Evolutionary conservation across 2,113 vertebrate species (phyloP).

Genomic region (Thunnus maccoyii): DNA sequence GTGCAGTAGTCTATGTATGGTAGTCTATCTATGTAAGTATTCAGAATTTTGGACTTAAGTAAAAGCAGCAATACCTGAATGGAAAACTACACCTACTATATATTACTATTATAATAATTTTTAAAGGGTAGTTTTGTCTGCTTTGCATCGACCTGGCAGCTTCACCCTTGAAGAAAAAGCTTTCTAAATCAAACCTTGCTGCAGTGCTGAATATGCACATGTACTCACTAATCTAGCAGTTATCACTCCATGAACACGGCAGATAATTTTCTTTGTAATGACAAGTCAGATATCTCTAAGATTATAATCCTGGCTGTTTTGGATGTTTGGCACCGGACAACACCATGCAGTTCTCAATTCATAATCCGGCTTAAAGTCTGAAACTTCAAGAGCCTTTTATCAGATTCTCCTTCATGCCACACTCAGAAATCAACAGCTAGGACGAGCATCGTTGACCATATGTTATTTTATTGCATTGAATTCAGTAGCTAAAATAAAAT

Average conservation of each 20-base stretch:
- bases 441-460: conserved; percentile 50
- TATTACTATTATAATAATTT: background rate
- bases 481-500: conserved; percentile 77
- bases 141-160: background rate
- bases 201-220: background rate
- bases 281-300: conserved; percentile 30
- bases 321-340: conserved; percentile 49
- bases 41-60: background rate
- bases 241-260: background rate
- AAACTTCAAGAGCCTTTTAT: conserved; percentile 61
- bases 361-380: conserved; percentile 66
- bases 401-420: conserved; percentile 39
- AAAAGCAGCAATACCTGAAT: too few species aligned
- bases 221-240: conserved; percentile 44
- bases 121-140: background rate
- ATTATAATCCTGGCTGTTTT: conserved; percentile 64
- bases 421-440: conserved; percentile 39
- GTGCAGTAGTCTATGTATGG: too few species aligned
- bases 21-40: background rate
- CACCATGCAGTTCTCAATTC: conserved; percentile 54
- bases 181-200: conserved; percentile 19
- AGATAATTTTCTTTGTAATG: conserved; percentile 49
- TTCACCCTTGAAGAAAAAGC: background rate
- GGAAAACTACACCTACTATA: background rate
- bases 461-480: conserved; percentile 81